These are phyloP conservation scores for Cryptotis parvus DNA, from an alignment of 2,113 vertebrate genomes.

Conservation along the genomic window DNA sequence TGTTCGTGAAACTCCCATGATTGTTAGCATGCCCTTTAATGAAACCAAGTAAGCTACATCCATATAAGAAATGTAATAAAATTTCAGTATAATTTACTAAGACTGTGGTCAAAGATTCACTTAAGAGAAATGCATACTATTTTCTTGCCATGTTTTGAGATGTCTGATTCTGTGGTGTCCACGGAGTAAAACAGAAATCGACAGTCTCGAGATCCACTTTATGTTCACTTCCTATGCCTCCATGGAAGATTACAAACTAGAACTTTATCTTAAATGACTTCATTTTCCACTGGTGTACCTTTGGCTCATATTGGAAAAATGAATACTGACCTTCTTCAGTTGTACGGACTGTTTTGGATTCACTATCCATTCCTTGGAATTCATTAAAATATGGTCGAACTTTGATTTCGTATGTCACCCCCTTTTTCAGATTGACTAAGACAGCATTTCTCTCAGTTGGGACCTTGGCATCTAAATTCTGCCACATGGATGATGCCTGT, in stretches of 20 bases:
- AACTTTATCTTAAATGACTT: neutral
- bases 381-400: constrained; percentile 99
- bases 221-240: neutral
- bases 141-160: neutral
- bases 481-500: constrained; percentile 92
- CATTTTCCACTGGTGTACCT: neutral
- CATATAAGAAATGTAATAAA: constrained; percentile 25
- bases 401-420: constrained; percentile 97
- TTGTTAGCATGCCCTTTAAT: neutral
- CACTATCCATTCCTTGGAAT: constrained; percentile 99
- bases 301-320: neutral
- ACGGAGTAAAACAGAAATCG: neutral
- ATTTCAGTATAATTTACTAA: neutral
- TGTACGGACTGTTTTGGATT: constrained; percentile 95
- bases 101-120: neutral
- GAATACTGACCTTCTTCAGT: constrained; percentile 95
- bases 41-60: neutral
- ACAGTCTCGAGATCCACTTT: neutral
- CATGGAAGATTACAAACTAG: neutral
- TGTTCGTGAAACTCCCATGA: too few species aligned
- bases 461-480: constrained; percentile 95
- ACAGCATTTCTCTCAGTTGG: constrained; percentile 93
- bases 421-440: constrained; percentile 94
- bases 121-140: constrained; percentile 30
- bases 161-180: neutral